Base-by-base conservation (phyloP, 2,797 vertebrate genomes). In the Merluccius polli region DNA sequence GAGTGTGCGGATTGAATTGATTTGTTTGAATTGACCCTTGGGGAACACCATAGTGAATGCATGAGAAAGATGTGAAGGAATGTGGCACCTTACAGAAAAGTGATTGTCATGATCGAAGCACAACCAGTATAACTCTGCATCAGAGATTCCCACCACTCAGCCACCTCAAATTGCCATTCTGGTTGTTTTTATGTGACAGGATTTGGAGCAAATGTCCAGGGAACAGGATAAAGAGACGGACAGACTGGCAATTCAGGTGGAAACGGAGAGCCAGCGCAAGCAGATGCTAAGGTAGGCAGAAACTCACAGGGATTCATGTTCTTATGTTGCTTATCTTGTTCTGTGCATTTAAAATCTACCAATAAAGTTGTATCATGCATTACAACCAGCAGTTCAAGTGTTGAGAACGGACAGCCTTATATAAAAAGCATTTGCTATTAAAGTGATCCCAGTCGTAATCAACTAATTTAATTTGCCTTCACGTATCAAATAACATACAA, bases 171-270 rank as follows among this genome's bases (percentile, higher is more conserved):
- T 9, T 38, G 11, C 10, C 10, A 38, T 38, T 5, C 33, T 21
- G 4, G 31, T 29, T 78, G 3, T 12, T 24, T 67, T 79, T 27
- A 74, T 69, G 15, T 74, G 80, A 27, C 83, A 98, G 97, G 95
- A 98, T 81, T 92, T 99, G 69, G 97, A 98, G 41, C 96, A 97
- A 88, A 95, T 95, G 90, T 96, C 96, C 0, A 96, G 85, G 88
- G 97, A 98, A 81, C 96, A 97, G 85, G 97, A 99, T 90, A 94
- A 91, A 78, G 97, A 98, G 87, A 93, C 94, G 0, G 96, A 97
- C 82, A 95, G 94, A 75, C 91, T 95, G 79, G 85, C 88, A 32
- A 89, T 98, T 48, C 91, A 96, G 81, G 92, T 89, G 73, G 96
- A 98, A 79, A 95, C 95, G n/a, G 96, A 96, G 79, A 95, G 93